Percentiles rank a stretch among this genome's conserved stretches.
Conservation (phyloP, 2,113 vertebrate species). For the Phrynosoma blainvillii region DNA sequence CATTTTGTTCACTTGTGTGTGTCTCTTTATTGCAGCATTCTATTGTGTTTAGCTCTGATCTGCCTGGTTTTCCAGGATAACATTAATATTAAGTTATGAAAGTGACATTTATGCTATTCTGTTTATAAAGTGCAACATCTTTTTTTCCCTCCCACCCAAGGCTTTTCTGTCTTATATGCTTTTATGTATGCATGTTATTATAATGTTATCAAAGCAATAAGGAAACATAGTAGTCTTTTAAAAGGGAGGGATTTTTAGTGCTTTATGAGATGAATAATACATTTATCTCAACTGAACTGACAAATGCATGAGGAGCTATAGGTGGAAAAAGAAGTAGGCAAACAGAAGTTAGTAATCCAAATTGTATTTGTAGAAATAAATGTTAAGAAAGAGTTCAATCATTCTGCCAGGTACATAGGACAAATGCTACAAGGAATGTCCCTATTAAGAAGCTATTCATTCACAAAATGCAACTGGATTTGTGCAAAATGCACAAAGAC, state of each 20-base stretch:
- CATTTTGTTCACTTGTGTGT: conserved; percentile 47
- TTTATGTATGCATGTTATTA: conserved; percentile 47
- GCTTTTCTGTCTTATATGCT: conserved; percentile 22
- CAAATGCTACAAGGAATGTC: background rate
- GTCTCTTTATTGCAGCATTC: conserved; percentile 51
- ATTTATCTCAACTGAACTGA: conserved; percentile 34
- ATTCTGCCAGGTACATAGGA: background rate
- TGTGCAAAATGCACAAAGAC: background rate
- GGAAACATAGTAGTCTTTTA: conserved; percentile 1
- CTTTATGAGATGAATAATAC: conserved; percentile 60
- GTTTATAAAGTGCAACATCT: conserved; percentile 44
- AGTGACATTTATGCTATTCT: conserved; percentile 40
- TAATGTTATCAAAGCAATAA: conserved; percentile 61
- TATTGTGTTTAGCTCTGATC: conserved; percentile 59
- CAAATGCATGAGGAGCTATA: background rate
- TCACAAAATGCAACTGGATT: background rate
- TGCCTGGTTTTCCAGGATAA: conserved; percentile 40
- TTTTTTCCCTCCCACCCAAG: conserved; percentile 36
- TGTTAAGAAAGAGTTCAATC: conserved; percentile 46
- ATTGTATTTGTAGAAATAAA: conserved; percentile 44
- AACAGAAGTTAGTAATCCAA: conserved; percentile 45
- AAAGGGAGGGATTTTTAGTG: conserved; percentile 47
- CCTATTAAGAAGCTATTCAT: background rate
- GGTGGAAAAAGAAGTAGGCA: conserved; percentile 30
- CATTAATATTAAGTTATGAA: conserved; percentile 54